Base-by-base conservation (phyloP, 2,113 vertebrate genomes). In the Manacus vitellinus region DNA sequence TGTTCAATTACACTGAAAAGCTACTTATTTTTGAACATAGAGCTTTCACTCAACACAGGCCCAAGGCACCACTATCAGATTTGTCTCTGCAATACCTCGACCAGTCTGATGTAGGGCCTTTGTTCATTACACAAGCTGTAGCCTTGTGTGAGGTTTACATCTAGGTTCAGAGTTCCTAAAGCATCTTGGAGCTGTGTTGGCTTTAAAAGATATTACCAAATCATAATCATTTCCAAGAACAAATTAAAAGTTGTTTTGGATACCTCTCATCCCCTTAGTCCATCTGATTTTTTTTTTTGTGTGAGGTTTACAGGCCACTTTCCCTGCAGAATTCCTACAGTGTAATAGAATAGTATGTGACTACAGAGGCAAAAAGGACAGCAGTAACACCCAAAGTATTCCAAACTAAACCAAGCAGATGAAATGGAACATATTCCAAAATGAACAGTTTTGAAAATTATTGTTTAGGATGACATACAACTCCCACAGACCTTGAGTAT, bases 1-100 rank as follows among this genome's bases (percentile, higher is more conserved):
- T 92, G 92, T 84, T 85, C 88, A 91, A 92, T 94, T 94, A 92
- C 83, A 94, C 65, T 82, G 83, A 87, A 90, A 91, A 94, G 61
- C 83, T 49, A 82, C 88, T 94, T 88, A 72, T 67, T 95, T 94
- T 65, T 75, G 25, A 94, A 90, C 78, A 78, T 37, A 27, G 71
- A 93, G 73, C 73, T 92, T 94, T 93, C 83, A 89, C 80, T 86
- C 92, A 88, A n/a, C 76, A 82, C 25, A 68, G 49, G 92, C 93
- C 89, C 1, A 35, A 92, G 92, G 95, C 95, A 94, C 8, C 44
- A 68, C 2, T 4, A 72, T 61, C 65, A 87, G 35, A 85, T 86
- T 54, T 58, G 23, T 78, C 61, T 92, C 92, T 94, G 66, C 49
- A 70, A 24, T 49, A 91, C 79, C 61, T 95, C 74, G 85, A 49